phyloP scores from a whole-genome alignment of 2,797 vertebrate species.

The Enteromius fasciolatus region DNA sequence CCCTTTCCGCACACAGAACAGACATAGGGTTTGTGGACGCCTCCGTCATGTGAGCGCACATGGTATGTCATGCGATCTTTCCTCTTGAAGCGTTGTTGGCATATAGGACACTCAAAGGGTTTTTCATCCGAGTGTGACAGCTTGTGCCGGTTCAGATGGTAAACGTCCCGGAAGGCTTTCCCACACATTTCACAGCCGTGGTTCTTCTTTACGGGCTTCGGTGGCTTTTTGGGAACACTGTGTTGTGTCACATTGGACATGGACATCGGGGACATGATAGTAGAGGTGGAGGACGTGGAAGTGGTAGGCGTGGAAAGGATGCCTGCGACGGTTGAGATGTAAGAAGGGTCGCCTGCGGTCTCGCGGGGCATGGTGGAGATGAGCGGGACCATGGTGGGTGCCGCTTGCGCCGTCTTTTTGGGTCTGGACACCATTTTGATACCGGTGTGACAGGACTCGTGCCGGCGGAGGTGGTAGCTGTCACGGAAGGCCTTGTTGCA shows the following conservation, averaged over 20 bases:
- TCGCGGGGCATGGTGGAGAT: constrained; percentile 92
- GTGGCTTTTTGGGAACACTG: constrained; percentile 86
- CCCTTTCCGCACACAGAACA: constrained; percentile 99
- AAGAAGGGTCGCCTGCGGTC: constrained; percentile 86
- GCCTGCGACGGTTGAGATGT: constrained; percentile 94
- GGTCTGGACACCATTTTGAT: constrained; percentile 98
- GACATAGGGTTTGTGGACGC: constrained; percentile 97
- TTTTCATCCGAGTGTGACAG: constrained; percentile 98
- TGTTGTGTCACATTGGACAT: constrained; percentile 79
- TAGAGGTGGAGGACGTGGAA: constrained; percentile 84
- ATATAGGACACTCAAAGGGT: constrained; percentile 97
- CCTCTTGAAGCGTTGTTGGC: constrained; percentile 98
- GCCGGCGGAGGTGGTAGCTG: constrained; percentile 98
- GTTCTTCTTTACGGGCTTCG: constrained; percentile 98
- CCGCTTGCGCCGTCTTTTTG: constrained; percentile 86
- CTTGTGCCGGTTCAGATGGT: constrained; percentile 98
- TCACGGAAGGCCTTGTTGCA: constrained; percentile 99
- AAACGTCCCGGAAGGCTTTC: constrained; percentile 97
- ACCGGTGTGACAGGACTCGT: constrained; percentile 98
- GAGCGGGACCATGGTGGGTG: constrained; percentile 93
- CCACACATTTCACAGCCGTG: constrained; percentile 99
- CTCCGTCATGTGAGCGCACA: constrained; percentile 96
- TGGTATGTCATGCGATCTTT: constrained; percentile 99
- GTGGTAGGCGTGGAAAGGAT: constrained; percentile 95
- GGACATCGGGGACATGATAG: constrained; percentile 75